These are phyloP conservation scores for Drosophila emarginata DNA, from an alignment of 2,888 invertebrate species.

Conservation along the genomic window DNA sequence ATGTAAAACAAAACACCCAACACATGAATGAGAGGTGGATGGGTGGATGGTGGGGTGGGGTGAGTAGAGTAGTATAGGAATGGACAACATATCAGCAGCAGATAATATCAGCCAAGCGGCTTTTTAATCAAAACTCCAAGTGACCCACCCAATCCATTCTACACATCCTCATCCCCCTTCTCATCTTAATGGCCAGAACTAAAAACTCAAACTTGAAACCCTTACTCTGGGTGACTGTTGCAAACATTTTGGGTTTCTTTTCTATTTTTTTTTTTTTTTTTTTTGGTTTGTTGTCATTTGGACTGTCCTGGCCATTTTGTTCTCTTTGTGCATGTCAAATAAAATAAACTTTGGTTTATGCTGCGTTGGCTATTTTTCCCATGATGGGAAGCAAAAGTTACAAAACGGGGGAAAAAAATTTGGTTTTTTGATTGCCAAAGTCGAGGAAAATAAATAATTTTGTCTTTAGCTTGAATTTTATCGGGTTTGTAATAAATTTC, in stretches of 20 bases:
- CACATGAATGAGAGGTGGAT: not conserved
- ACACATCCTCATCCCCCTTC: not conserved
- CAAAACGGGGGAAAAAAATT: not conserved
- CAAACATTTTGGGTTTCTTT: constrained; percentile 7
- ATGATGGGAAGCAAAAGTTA: not conserved
- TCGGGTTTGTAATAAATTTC: constrained; percentile 65
- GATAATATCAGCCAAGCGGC: constrained; percentile 46
- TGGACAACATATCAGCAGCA: constrained; percentile 43
- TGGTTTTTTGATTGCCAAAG: constrained; percentile 16
- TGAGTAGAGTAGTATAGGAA: too few species aligned
- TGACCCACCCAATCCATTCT: not conserved
- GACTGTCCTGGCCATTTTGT: constrained; percentile 18
- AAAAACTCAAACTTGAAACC: constrained; percentile 10
- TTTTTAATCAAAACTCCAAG: constrained; percentile 32
- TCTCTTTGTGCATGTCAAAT: constrained; percentile 33
- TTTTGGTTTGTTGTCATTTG: not conserved
- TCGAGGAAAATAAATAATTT: constrained; percentile 61
- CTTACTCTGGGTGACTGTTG: not conserved
- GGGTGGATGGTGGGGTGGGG: not conserved
- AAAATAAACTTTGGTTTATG: constrained; percentile 58
- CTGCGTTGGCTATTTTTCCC: constrained; percentile 51
- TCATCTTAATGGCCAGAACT: not conserved
- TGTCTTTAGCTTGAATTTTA: constrained; percentile 40
- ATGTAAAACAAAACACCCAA: constrained; percentile 33
- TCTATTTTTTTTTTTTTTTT: not conserved